These are phyloP conservation scores for Salpingus planirostris DNA, from an alignment of 2,888 invertebrate genomes.

Conservation along the genomic window DNA sequence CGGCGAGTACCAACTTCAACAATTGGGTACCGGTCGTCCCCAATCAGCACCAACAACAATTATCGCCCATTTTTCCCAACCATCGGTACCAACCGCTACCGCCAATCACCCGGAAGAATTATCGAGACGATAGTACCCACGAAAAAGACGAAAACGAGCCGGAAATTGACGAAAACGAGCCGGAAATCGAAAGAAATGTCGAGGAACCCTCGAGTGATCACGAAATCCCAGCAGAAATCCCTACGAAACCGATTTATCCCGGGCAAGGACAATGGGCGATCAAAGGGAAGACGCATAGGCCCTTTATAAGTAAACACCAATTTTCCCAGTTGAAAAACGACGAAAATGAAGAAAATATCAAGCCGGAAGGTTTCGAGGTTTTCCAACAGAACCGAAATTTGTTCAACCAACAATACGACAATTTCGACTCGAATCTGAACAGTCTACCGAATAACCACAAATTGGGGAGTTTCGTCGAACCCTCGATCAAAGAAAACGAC, in stretches of 20 bases:
- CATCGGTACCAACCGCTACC: constrained; percentile 2
- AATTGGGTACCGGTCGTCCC: too few species aligned
- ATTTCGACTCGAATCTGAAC: constrained; percentile 17
- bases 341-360: constrained; percentile 32
- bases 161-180: too few species aligned
- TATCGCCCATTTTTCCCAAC: not conserved
- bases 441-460: constrained; percentile 6
- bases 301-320: constrained; percentile 20
- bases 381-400: constrained; percentile 45
- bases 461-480: too few species aligned
- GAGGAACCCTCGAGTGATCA: constrained; percentile 20
- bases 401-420: constrained; percentile 29
- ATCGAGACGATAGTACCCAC: constrained; percentile 24
- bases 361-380: constrained; percentile 48
- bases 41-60: too few species aligned
- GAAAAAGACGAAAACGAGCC: too few species aligned
- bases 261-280: constrained; percentile 38
- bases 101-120: too few species aligned
- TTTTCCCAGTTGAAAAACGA: constrained; percentile 16
- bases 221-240: constrained; percentile 22
- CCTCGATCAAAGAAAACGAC: constrained; percentile 10
- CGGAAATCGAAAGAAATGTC: not conserved
- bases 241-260: constrained; percentile 37
- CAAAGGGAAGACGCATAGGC: constrained; percentile 30
- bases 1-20: too few species aligned